Base-by-base conservation (phyloP, 2,888 invertebrate species). In the Cheilosia vulpina region DNA sequence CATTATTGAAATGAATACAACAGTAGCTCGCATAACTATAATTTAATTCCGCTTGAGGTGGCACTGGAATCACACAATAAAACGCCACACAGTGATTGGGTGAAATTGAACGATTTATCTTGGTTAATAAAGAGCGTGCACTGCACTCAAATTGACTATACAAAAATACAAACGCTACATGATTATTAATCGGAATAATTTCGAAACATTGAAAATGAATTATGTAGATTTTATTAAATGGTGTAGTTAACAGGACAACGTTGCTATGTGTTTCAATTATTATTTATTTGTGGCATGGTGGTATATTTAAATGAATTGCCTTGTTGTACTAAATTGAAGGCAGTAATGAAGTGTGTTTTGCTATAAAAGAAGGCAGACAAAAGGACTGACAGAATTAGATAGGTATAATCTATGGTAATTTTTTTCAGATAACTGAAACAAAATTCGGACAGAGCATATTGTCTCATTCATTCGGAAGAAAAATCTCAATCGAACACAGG, bases 141-240 rank as follows among this genome's bases (percentile, higher is more conserved):
- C 15, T 50, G 47, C 47, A 63, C 34, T 34, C 24, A 9, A 63
- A 57, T 63, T 24, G 13, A 19, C 47, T 50, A 19, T 21, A 31
- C 31, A 31, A 31, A 31, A 31, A 31, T 5, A 47, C 1, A 47
- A 9, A 11, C 17, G 38, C 15, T 45, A 45, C 45, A 45, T 52
- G 17, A 58, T 65, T 78, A 78, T 73, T 79, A 57, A 73, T 73
- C 73, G 17, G n/a, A 38, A 78, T 78, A 63, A 78, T 72, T 79
- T 58, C 41, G 38, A 60, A 79, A 19, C 53, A 50, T 43, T 50
- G 63, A 21, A 50, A 52, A 65, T 50, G 34, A 65, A 50, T 65
- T 34, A 65, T 65, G 19, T 15, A 13, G 15, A 34, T n/a, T 34
- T 65, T 50, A 34, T 38, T 50, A 21, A 21, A 19, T 65, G 50